These are phyloP conservation scores for Nyctibius bracteatus DNA, from an alignment of 2,113 vertebrate genomes.

Conservation along the genomic window DNA sequence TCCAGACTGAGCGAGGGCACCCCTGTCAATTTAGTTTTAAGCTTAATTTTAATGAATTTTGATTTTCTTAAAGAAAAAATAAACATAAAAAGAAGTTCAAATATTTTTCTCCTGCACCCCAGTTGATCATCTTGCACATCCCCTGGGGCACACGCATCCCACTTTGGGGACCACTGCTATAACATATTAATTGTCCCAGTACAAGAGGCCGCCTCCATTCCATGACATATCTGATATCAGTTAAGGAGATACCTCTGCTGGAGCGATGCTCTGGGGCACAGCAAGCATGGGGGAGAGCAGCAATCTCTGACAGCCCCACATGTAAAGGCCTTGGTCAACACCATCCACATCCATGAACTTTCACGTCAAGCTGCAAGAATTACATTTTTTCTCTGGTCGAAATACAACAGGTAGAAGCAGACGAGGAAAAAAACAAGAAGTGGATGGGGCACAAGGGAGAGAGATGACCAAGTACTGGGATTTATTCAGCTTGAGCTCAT, in stretches of 20 bases:
- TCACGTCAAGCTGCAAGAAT: neutral
- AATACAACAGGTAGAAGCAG: neutral
- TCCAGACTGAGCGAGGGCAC: neutral
- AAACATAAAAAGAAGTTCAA: neutral
- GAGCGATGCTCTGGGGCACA: neutral
- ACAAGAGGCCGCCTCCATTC: neutral
- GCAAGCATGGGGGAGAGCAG: neutral
- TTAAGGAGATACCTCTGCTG: neutral
- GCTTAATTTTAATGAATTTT: neutral
- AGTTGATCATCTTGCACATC: neutral
- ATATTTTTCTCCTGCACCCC: neutral
- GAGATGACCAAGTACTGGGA: neutral
- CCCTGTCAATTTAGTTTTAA: neutral
- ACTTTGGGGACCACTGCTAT: neutral
- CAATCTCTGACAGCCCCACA: neutral
- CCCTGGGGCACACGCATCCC: accelerated
- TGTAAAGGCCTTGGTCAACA: neutral
- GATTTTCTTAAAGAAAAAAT: neutral
- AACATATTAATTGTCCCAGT: accelerated
- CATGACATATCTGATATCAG: neutral
- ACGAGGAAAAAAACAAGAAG: neutral
- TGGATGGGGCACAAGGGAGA: neutral
- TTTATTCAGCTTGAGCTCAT: neutral
- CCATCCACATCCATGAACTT: neutral
- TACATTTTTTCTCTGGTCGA: neutral